phyloP scores from a whole-genome alignment of 1,140 invertebrate genomes.

The Campodea augens region DNA sequence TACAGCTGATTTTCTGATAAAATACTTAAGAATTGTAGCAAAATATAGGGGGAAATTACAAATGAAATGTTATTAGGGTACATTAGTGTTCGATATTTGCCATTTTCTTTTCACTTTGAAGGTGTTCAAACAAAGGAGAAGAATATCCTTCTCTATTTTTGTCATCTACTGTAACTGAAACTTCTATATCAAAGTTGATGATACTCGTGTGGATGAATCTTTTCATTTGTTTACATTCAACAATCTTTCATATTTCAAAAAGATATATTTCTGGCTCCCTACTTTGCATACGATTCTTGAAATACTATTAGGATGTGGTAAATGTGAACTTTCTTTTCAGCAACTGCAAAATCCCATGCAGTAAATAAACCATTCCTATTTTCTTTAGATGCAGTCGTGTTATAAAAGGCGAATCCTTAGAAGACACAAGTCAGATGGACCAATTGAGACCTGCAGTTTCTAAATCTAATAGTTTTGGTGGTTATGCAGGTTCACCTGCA shows the following conservation, averaged over 20 bases:
- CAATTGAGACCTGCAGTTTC: constrained; percentile 40
- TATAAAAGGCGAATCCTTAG: constrained; percentile 33
- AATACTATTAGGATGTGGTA: background rate
- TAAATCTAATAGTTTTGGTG: constrained; percentile 71
- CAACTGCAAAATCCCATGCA: background rate
- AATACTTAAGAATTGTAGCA: too few species aligned
- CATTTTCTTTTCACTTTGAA: too few species aligned
- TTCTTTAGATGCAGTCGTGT: constrained; percentile 31
- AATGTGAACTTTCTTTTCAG: background rate
- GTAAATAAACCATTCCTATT: background rate
- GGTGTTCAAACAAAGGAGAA: too few species aligned
- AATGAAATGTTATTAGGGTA: too few species aligned
- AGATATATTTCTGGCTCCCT: background rate
- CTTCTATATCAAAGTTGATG: too few species aligned
- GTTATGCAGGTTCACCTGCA: constrained; percentile 37
- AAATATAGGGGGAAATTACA: too few species aligned
- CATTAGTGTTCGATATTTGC: too few species aligned
- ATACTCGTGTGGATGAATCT: too few species aligned
- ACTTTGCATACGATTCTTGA: background rate
- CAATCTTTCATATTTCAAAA: background rate
- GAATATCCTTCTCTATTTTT: too few species aligned
- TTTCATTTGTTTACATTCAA: too few species aligned
- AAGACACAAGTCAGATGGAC: constrained; percentile 29
- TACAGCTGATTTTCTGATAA: too few species aligned
- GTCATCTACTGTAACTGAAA: too few species aligned